Conservation (phyloP, 1,140 invertebrate species). For the Acromyrmex echinatior region DNA sequence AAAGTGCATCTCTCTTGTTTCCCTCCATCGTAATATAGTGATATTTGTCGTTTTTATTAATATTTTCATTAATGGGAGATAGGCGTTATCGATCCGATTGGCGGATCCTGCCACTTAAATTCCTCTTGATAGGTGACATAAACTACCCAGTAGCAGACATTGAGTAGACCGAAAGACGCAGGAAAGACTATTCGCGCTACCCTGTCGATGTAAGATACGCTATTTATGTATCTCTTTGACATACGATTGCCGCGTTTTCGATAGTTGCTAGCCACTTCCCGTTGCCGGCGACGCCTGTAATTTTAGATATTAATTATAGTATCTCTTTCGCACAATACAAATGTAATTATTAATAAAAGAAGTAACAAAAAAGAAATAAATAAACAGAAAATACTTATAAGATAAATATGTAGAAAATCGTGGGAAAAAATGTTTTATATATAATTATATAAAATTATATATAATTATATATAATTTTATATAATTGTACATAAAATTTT, state of each 20-base stretch:
- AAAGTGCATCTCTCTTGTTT: background rate
- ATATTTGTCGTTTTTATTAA: background rate
- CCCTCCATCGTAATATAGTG: no score
- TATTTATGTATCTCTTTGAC: slow-evolving; percentile 92
- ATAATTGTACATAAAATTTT: no score
- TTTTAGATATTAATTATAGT: slow-evolving; percentile 40
- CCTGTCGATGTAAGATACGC: slow-evolving; percentile 95
- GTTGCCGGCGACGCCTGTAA: slow-evolving; percentile 89
- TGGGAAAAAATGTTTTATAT: no score
- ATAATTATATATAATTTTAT: no score
- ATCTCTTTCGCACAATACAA: background rate
- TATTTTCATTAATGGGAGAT: slow-evolving; percentile 52
- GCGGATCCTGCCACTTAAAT: slow-evolving; percentile 91
- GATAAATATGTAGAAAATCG: background rate
- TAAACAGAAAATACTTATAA: no score
- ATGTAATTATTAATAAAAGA: background rate
- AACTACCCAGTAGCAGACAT: slow-evolving; percentile 95
- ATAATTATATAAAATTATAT: no score
- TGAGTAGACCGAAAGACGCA: slow-evolving; percentile 93
- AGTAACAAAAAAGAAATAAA: background rate
- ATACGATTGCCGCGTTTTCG: slow-evolving; percentile 86
- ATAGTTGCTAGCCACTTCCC: slow-evolving; percentile 88
- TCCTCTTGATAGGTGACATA: slow-evolving; percentile 92
- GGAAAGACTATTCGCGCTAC: slow-evolving; percentile 95
- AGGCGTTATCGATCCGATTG: slow-evolving; percentile 63